Percentiles rank a stretch among this genome's conserved stretches.
Conservation (phyloP, 2,797 vertebrate species). For the Furcifer pardalis region DNA sequence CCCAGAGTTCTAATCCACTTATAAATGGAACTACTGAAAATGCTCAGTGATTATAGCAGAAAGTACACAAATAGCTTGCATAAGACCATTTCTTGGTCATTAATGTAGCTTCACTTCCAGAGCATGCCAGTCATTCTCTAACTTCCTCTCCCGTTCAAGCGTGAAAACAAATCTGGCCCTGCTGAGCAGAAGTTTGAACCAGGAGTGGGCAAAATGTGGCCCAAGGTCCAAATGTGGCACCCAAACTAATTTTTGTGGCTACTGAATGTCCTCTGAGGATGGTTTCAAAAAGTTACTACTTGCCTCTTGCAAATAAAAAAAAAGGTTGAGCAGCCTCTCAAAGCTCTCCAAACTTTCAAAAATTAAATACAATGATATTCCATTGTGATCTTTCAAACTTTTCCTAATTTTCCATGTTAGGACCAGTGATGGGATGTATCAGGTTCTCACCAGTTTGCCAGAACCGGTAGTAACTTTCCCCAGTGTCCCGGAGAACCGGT, state of each 20-base stretch:
- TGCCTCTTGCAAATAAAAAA: no score
- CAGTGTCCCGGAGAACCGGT: no score
- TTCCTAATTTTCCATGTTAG: no score
- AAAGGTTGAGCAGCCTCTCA: no score
- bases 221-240: neutral
- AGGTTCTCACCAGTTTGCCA: no score
- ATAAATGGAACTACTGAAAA: slow-evolving; percentile 29
- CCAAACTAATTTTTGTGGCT: neutral
- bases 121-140: neutral
- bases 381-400: no score
- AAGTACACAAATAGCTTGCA: slow-evolving; percentile 20
- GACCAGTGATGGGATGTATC: no score
- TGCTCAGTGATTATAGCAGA: slow-evolving; percentile 29
- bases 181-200: neutral
- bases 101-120: neutral
- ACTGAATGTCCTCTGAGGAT: no score
- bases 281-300: no score
- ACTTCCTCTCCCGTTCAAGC: neutral
- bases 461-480: no score
- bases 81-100: slow-evolving; percentile 42
- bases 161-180: neutral
- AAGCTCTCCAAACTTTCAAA: no score
- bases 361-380: no score
- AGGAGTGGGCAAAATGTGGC: neutral
- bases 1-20: slow-evolving; percentile 61